These are phyloP conservation scores for Abrostola triplasia DNA, from an alignment of 2,888 invertebrate species.

Conservation along the genomic window DNA sequence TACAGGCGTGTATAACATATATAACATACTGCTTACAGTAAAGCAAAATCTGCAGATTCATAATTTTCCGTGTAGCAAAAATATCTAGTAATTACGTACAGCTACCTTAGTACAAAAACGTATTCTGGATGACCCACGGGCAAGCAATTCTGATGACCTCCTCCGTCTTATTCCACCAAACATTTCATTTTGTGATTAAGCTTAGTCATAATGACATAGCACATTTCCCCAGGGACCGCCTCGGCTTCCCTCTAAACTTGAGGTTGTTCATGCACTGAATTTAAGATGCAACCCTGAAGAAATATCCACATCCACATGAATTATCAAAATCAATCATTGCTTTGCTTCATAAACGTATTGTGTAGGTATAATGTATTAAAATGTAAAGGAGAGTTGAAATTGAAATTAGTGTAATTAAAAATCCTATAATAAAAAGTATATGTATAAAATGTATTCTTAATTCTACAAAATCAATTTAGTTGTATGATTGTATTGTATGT, in stretches of 20 bases:
- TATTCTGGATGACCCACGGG: neutral
- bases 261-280: constrained; percentile 51
- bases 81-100: too few relatives aligned
- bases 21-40: too few relatives aligned
- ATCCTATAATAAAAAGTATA: too few relatives aligned
- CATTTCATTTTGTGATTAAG: constrained; percentile 41
- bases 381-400: too few relatives aligned
- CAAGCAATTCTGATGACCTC: constrained; percentile 1
- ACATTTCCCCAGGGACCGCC: constrained; percentile 39
- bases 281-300: constrained; percentile 33
- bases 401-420: too few relatives aligned
- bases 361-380: neutral
- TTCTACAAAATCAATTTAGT: too few relatives aligned
- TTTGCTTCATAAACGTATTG: neutral
- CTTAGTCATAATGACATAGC: constrained; percentile 40
- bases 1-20: too few relatives aligned
- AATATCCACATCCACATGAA: constrained; percentile 27
- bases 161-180: constrained; percentile 17
- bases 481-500: too few relatives aligned
- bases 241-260: constrained; percentile 31
- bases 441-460: too few relatives aligned
- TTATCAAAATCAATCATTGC: constrained; percentile 43
- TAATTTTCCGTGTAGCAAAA: too few relatives aligned
- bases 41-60: too few relatives aligned
- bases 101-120: neutral